Evolutionary conservation across 1,140 invertebrate species (phyloP).

Genomic region (Drosophila arawakana): DNA sequence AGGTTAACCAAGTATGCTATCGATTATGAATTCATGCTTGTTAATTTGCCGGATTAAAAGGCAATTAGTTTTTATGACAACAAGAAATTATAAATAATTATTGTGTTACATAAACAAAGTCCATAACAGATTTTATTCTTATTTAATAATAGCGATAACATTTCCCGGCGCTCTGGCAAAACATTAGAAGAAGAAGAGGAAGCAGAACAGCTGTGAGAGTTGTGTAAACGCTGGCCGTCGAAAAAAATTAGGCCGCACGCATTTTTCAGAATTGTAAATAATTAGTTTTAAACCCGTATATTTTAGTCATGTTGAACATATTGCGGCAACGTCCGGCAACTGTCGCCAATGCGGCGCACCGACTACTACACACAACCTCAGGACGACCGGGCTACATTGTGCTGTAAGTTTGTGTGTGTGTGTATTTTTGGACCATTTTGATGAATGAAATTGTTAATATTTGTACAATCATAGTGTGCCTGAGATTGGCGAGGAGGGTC

Average conservation of each 20-base stretch:
- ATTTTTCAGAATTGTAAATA: conserved; percentile 57
- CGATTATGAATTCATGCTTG: no score
- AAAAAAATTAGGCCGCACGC: conserved; percentile 43
- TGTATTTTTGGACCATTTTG: background rate
- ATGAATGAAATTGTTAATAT: background rate
- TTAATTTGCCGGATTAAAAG: no score
- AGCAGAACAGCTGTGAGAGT: conserved; percentile 45
- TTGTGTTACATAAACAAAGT: background rate
- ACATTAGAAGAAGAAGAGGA: background rate
- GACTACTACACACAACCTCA: conserved; percentile 61
- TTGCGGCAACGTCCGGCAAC: conserved; percentile 53
- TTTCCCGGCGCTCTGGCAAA: background rate
- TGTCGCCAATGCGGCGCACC: conserved; percentile 40
- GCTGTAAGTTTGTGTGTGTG: conserved; percentile 61
- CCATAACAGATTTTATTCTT: background rate
- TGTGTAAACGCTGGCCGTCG: conserved; percentile 65
- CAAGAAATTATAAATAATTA: no score
- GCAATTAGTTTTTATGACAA: no score
- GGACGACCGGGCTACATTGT: conserved; percentile 74
- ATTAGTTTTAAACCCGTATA: conserved; percentile 25
- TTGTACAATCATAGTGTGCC: conserved; percentile 88
- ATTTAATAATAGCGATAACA: background rate
- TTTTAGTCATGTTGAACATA: conserved; percentile 65
- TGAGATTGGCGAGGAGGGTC: conserved; percentile 93
- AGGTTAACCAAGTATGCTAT: no score